Evolutionary conservation across 2,888 invertebrate genomes (phyloP).

Genomic region (Oligia fasciuncula): DNA sequence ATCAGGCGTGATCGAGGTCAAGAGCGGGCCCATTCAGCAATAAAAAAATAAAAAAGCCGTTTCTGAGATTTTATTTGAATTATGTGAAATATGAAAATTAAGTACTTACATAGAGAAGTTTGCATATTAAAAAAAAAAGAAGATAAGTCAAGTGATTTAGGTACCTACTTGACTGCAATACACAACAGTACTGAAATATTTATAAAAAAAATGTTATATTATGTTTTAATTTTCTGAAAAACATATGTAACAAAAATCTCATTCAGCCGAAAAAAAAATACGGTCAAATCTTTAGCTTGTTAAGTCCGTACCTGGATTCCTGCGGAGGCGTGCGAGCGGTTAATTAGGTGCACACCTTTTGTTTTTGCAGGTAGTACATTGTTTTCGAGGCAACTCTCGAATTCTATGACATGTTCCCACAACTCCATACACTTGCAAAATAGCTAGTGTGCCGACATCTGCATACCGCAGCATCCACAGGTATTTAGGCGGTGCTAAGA

Average conservation of each 20-base stretch:
- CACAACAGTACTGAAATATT: not conserved
- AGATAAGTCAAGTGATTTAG: not conserved
- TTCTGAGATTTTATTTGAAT: not conserved
- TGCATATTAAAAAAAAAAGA: not conserved
- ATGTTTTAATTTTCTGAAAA: not conserved
- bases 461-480: constrained; percentile 71
- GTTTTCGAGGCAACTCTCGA: constrained; percentile 79
- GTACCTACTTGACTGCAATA: not conserved
- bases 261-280: not conserved
- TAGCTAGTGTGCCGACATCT: constrained; percentile 76
- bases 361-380: constrained; percentile 83
- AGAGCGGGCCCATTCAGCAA: too few relatives aligned
- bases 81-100: not conserved
- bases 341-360: constrained; percentile 85
- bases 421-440: constrained; percentile 83
- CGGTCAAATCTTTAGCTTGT: constrained; percentile 9
- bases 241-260: not conserved
- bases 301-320: constrained; percentile 65
- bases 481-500: constrained; percentile 70
- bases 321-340: constrained; percentile 77
- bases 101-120: too few relatives aligned
- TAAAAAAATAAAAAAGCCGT: too few relatives aligned
- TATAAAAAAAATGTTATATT: not conserved
- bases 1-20: too few relatives aligned
- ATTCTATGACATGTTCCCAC: constrained; percentile 85